phyloP scores from a whole-genome alignment of 2,113 vertebrate species.

The Empidonax alnorum region DNA sequence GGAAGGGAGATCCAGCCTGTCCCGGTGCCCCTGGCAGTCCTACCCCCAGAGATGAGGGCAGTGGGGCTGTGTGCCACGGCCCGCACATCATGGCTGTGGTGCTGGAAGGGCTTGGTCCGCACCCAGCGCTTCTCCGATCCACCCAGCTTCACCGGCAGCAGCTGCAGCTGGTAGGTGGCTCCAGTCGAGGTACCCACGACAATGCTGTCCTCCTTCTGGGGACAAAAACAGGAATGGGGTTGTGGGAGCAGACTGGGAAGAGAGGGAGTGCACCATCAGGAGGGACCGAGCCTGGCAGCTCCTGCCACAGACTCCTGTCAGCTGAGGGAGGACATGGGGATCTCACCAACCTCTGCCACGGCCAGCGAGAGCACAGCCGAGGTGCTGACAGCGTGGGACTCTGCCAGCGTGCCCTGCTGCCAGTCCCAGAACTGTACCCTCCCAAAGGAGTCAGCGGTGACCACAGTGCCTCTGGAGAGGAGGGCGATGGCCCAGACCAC shows the following conservation, averaged over 20 bases:
- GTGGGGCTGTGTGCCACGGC: constrained; percentile 83
- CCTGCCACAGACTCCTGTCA: fast-evolving
- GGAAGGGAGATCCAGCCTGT: not conserved
- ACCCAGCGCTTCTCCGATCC: constrained; percentile 85
- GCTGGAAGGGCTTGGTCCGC: constrained; percentile 88
- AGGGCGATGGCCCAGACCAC: constrained; percentile 89
- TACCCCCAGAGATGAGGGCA: constrained; percentile 91
- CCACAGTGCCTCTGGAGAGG: constrained; percentile 81
- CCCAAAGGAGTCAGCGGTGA: constrained; percentile 89
- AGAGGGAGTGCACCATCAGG: fast-evolving
- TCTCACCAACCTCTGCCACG: constrained; percentile 76
- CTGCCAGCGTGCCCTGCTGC: constrained; percentile 81
- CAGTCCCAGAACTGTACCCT: constrained; percentile 94
- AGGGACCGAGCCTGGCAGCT: not conserved
- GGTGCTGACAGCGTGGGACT: constrained; percentile 81
- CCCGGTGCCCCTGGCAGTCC: fast-evolving
- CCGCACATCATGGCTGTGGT: constrained; percentile 91
- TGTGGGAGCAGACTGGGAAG: fast-evolving
- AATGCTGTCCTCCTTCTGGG: constrained; percentile 89
- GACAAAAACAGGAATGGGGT: not conserved
- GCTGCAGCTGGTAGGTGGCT: constrained; percentile 89
- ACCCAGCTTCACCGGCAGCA: constrained; percentile 74
- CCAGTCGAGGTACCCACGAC: constrained; percentile 90
- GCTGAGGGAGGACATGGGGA: fast-evolving
- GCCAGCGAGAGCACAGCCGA: constrained; percentile 84